Base-by-base conservation (phyloP, 2,888 invertebrate genomes). In the Gordius sp. region DNA sequence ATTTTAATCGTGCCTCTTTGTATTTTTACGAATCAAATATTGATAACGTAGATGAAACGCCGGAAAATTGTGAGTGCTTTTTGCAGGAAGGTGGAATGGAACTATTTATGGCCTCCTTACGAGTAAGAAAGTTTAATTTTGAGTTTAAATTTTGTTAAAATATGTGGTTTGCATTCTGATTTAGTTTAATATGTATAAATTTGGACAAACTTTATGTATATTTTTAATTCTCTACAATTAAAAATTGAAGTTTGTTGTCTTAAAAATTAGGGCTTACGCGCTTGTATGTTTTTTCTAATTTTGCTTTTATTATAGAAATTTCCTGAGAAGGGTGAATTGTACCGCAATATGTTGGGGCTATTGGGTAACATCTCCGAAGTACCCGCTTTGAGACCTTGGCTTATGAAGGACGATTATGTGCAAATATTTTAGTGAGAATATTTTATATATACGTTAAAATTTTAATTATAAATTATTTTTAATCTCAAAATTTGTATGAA, bases 291-390 rank as follows among this genome's bases (percentile, higher is more conserved):
- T n/a, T n/a, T n/a, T n/a, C n/a, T n/a, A n/a, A n/a, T n/a, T n/a
- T n/a, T n/a, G n/a, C n/a, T n/a, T 33, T 33, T 59, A 2, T 63
- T 68, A 24, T 68, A 86, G 84, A 76, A 75, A 65, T 89, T 86
- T 70, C 80, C 81, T 0, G 78, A 82, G 62, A 82, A 81, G 65
- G 82, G 82, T 60, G 87, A 89, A 67, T 70, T 93, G 41, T 73
- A 91, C 54, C 75, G 91, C 55, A 93, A 93, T 68, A 93, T 93
- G 91, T 89, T 93, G 89, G 93, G 91, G 1, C 72, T 74, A 26
- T 67, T 74, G 63, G 91, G 91, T 2, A 93, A 93, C 69, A 86
- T 93, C 2, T 89, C 91, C 0, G 93, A 93, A 71, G 91, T 91
- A 0, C 76, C 78, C 58, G 74, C 76, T 61, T 72, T 93, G 23